A percentile compares a stretch with the other conserved stretches of the same genome.
Evolutionary conservation across 1,140 invertebrate genomes (phyloP).

Genomic region (Panagrolaimus sp.): DNA sequence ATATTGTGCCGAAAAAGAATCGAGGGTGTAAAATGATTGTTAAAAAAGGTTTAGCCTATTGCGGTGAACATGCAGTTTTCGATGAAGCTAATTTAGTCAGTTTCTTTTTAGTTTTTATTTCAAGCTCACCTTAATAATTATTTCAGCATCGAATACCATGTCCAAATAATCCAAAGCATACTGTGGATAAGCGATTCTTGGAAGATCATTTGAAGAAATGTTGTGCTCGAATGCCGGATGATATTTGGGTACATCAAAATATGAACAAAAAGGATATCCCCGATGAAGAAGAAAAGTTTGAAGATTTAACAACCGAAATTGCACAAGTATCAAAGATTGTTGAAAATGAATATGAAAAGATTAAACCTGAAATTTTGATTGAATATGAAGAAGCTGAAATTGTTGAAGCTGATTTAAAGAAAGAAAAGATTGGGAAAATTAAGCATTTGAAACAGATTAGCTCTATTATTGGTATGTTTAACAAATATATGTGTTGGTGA

Average conservation of each 20-base stretch:
- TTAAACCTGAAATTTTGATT: not conserved
- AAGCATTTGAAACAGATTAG: slow-evolving; percentile 10
- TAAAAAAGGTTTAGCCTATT: not conserved
- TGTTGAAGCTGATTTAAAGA: not conserved
- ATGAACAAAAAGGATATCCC: not conserved
- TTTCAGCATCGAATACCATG: not conserved
- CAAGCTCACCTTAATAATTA: not conserved
- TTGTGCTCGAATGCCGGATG: not conserved
- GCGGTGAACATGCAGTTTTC: not conserved
- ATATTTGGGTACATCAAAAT: not conserved
- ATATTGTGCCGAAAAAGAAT: not conserved
- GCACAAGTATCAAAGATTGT: not conserved
- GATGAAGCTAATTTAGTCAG: not conserved
- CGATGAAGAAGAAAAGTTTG: not conserved
- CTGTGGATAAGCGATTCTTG: not conserved
- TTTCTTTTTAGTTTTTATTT: no score
- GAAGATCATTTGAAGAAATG: slow-evolving; percentile 2
- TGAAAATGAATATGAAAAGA: slow-evolving; percentile 9
- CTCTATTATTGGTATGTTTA: slow-evolving; percentile 2
- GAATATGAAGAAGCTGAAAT: not conserved
- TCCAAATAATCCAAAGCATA: slow-evolving; percentile 9
- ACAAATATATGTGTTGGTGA: not conserved
- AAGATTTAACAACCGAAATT: not conserved
- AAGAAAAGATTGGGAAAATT: not conserved
- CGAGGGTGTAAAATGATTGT: not conserved